Evolutionary conservation across 1,140 invertebrate species (phyloP).

Genomic region (Steinernema khuongi): DNA sequence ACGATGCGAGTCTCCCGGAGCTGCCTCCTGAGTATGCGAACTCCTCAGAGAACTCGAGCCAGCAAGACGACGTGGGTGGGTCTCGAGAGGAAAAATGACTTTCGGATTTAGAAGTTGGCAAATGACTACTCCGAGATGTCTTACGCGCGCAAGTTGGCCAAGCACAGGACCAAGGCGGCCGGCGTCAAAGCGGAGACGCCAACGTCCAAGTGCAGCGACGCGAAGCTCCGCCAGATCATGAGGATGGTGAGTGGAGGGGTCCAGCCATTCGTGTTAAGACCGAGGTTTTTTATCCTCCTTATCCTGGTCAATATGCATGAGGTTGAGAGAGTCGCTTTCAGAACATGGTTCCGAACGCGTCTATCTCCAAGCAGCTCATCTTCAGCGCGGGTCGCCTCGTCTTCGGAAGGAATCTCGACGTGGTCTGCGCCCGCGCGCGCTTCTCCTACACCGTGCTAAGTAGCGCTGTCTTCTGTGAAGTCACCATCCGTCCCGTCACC

Average conservation of each 20-base stretch:
- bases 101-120: conserved; percentile 32
- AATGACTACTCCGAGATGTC: conserved; percentile 48
- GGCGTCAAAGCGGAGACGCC: conserved; percentile 28
- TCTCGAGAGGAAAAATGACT: conserved; percentile 18
- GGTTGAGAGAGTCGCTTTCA: conserved; percentile 28
- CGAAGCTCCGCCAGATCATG: conserved; percentile 46
- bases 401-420: conserved; percentile 48
- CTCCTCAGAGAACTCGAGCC: not conserved
- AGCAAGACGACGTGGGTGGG: conserved; percentile 27
- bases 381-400: conserved; percentile 46
- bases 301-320: not conserved
- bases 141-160: conserved; percentile 28
- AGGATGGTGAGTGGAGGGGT: conserved; percentile 39
- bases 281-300: not conserved
- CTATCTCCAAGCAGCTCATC: conserved; percentile 48
- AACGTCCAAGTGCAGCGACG: conserved; percentile 40
- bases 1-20: conserved; percentile 33
- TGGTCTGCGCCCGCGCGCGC: conserved; percentile 41
- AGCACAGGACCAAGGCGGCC: conserved; percentile 29
- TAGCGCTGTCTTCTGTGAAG: conserved; percentile 49
- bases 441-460: conserved; percentile 44
- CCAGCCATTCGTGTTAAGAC: not conserved
- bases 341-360: conserved; percentile 50
- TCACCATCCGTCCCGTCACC: conserved; percentile 13
- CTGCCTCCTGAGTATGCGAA: not conserved